Evolutionary conservation across 2,888 invertebrate species (phyloP).

Genomic region (Meghimatium bilineatum): DNA sequence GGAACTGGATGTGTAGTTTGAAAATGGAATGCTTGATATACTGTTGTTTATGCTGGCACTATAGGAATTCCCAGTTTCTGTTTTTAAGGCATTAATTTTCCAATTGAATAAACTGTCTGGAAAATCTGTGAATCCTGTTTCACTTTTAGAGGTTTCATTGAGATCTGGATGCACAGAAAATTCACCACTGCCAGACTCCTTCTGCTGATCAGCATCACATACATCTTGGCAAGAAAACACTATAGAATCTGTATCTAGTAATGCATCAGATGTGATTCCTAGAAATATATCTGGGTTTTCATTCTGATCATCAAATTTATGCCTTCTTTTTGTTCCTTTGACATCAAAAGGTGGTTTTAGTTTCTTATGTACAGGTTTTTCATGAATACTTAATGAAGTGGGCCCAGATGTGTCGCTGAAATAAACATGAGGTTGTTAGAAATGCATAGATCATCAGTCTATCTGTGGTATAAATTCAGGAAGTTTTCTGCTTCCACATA

Average conservation of each 20-base stretch:
- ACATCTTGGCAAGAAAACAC: neutral
- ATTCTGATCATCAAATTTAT: neutral
- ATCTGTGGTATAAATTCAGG: too few relatives aligned
- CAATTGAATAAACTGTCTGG: neutral
- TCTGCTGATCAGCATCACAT: neutral
- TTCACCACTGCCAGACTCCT: slow-evolving; percentile 59
- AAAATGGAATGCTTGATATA: slow-evolving; percentile 57
- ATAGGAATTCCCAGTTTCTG: neutral
- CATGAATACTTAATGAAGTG: slow-evolving; percentile 23
- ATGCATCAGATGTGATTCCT: neutral
- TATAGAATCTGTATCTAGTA: slow-evolving; percentile 31
- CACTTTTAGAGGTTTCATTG: neutral
- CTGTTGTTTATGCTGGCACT: slow-evolving; percentile 14
- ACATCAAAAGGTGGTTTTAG: neutral
- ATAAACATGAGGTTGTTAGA: too few relatives aligned
- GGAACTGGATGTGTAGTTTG: slow-evolving; percentile 40
- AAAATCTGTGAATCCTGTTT: neutral
- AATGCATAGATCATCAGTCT: too few relatives aligned
- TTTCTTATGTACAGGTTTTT: neutral
- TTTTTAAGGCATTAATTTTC: neutral
- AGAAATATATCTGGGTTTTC: neutral
- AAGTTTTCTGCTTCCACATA: too few relatives aligned
- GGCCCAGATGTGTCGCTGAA: slow-evolving; percentile 40
- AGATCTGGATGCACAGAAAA: slow-evolving; percentile 58
- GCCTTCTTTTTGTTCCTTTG: neutral